These are phyloP conservation scores for Perca fluviatilis DNA, from an alignment of 2,113 vertebrate genomes.

Conservation along the genomic window DNA sequence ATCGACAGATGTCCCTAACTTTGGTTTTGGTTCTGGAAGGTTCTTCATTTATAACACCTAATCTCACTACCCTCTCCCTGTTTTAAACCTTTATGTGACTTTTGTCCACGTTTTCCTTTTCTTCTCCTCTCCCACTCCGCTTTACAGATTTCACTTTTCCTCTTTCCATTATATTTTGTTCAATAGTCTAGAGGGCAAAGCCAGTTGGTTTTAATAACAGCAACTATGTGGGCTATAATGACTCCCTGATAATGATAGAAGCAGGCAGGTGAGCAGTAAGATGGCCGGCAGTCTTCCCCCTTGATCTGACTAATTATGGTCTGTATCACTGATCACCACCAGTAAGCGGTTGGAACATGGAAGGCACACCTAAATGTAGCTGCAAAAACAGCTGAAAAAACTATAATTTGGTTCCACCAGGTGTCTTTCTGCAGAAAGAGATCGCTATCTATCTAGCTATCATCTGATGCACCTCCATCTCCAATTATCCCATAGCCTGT, in stretches of 20 bases:
- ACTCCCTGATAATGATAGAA: neutral
- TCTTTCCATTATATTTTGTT: no score
- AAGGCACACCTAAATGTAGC: slow-evolving; percentile 11
- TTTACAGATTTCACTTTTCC: neutral
- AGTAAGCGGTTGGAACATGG: slow-evolving; percentile 16
- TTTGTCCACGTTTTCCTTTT: neutral
- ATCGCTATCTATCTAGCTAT: no score
- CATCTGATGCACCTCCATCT: no score
- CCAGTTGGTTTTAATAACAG: neutral
- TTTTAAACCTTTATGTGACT: neutral
- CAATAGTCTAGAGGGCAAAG: neutral
- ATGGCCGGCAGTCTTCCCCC: slow-evolving; percentile 4
- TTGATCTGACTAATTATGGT: slow-evolving; percentile 53
- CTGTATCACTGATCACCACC: slow-evolving; percentile 13
- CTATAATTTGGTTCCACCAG: neutral
- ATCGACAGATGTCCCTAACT: no score
- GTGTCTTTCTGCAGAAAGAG: no score
- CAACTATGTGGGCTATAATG: neutral
- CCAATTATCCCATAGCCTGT: no score
- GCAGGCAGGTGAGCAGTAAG: neutral
- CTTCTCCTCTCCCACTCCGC: slow-evolving; percentile 7
- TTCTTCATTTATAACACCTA: no score
- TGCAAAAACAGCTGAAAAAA: neutral
- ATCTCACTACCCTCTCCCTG: no score
- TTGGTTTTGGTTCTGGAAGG: no score